Evolutionary conservation across 2,888 invertebrate species (phyloP).

Genomic region (Phania funesta): DNA sequence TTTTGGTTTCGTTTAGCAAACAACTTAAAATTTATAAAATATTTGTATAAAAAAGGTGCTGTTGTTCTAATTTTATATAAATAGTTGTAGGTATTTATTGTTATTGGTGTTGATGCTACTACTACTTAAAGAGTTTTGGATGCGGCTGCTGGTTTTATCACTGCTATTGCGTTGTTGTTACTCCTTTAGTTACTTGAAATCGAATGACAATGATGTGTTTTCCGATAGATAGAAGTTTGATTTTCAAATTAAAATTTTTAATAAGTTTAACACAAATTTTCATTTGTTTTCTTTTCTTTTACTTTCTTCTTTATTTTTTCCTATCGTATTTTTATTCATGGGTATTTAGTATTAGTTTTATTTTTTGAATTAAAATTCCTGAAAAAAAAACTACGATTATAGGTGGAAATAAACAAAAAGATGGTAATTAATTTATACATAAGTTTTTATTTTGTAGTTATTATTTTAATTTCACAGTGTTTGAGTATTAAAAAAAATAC

Average conservation of each 20-base stretch:
- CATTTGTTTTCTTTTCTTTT: neutral
- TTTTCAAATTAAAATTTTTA: conserved; percentile 7
- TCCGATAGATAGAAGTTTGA: conserved; percentile 20
- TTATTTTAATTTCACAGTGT: no score
- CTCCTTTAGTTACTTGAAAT: conserved; percentile 18
- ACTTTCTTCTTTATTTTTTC: neutral
- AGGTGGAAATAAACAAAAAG: neutral
- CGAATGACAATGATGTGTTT: conserved; percentile 16
- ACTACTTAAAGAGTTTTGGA: conserved; percentile 21
- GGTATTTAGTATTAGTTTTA: neutral
- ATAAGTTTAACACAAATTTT: conserved; percentile 2
- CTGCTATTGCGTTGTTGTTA: conserved; percentile 20
- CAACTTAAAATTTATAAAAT: conserved; percentile 43
- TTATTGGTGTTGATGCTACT: conserved; percentile 48
- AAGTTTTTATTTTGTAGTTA: no score
- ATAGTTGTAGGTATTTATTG: conserved; percentile 19
- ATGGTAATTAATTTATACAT: no score
- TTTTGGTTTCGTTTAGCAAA: no score
- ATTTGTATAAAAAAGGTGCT: conserved; percentile 38
- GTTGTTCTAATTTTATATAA: conserved; percentile 6
- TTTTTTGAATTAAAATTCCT: conserved; percentile 21
- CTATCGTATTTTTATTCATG: conserved; percentile 2
- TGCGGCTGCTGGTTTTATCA: conserved; percentile 2
- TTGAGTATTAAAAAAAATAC: no score
- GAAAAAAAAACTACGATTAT: conserved; percentile 18